Evolutionary conservation across 1,140 invertebrate genomes (phyloP).

Genomic region (Monochamus saltuarius): DNA sequence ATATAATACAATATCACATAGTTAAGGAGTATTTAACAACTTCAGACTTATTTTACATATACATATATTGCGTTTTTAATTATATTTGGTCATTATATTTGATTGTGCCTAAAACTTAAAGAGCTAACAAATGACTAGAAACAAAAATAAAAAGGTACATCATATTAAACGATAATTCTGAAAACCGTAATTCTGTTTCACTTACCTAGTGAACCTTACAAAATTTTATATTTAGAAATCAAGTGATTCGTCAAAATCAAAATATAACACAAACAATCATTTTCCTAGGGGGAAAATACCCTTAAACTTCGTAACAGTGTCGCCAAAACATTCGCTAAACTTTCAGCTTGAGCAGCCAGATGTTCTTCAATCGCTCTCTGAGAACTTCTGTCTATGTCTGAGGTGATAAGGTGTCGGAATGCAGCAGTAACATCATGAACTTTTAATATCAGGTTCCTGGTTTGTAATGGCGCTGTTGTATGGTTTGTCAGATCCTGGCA

Average conservation of each 20-base stretch:
- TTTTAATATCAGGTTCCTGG: slow-evolving; percentile 75
- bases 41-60: slow-evolving; percentile 25
- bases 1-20: slow-evolving; percentile 23
- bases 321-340: slow-evolving; percentile 76
- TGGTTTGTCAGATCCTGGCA: slow-evolving; percentile 72
- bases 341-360: slow-evolving; percentile 73
- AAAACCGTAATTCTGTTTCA: background rate
- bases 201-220: background rate
- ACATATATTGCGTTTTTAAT: slow-evolving; percentile 21
- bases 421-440: slow-evolving; percentile 79
- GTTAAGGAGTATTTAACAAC: slow-evolving; percentile 26
- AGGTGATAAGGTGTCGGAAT: slow-evolving; percentile 67
- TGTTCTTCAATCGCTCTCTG: slow-evolving; percentile 61
- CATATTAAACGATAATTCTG: background rate
- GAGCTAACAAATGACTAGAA: slow-evolving; percentile 23
- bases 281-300: slow-evolving; percentile 68
- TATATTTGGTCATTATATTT: slow-evolving; percentile 21
- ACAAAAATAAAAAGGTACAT: slow-evolving; percentile 24
- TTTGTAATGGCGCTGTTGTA: slow-evolving; percentile 74
- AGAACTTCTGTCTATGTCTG: slow-evolving; percentile 58
- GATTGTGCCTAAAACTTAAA: slow-evolving; percentile 18
- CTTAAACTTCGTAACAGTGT: slow-evolving; percentile 77
- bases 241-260: background rate
- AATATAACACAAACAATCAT: background rate
- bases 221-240: background rate